Percentiles rank a stretch among this genome's conserved stretches.
These are phyloP conservation scores for Acanthoscelides obtectus DNA, from an alignment of 2,888 invertebrate species.

Conservation along the genomic window DNA sequence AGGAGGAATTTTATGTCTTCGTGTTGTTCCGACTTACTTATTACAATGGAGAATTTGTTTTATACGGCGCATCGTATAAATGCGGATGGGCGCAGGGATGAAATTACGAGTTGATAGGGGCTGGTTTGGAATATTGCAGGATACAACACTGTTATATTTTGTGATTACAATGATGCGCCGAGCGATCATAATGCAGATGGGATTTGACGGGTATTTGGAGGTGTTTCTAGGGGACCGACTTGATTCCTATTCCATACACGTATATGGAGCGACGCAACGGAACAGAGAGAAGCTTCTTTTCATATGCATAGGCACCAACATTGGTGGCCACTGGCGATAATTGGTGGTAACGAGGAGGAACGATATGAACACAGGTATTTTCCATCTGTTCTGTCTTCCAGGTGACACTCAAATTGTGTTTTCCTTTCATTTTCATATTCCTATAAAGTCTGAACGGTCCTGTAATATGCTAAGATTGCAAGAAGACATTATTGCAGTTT, in stretches of 20 bases:
- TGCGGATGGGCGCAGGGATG: constrained; percentile 12
- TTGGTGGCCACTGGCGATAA: too few relatives aligned
- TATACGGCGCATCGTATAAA: constrained; percentile 11
- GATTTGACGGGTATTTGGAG: background rate
- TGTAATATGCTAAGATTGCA: too few relatives aligned
- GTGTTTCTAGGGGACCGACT: background rate
- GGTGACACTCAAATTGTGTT: too few relatives aligned
- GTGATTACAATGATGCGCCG: background rate
- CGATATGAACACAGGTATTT: too few relatives aligned
- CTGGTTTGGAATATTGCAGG: constrained; percentile 25
- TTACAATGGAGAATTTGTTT: constrained; percentile 20
- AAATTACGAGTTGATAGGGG: background rate
- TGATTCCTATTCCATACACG: background rate
- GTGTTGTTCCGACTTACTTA: constrained; percentile 23
- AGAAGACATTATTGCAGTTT: too few relatives aligned
- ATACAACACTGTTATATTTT: constrained; percentile 1
- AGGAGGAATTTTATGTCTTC: constrained; percentile 19
- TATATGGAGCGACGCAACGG: too few relatives aligned
- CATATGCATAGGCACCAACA: too few relatives aligned
- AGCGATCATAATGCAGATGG: background rate
- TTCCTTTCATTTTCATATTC: too few relatives aligned
- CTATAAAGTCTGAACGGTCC: too few relatives aligned
- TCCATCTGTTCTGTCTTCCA: too few relatives aligned
- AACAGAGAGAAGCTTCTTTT: too few relatives aligned
- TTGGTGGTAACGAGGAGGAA: too few relatives aligned